A percentile compares a stretch with the other conserved stretches of the same genome.
Evolutionary conservation across 2,888 invertebrate species (phyloP).

Genomic region (Phlogophora meticulosa): DNA sequence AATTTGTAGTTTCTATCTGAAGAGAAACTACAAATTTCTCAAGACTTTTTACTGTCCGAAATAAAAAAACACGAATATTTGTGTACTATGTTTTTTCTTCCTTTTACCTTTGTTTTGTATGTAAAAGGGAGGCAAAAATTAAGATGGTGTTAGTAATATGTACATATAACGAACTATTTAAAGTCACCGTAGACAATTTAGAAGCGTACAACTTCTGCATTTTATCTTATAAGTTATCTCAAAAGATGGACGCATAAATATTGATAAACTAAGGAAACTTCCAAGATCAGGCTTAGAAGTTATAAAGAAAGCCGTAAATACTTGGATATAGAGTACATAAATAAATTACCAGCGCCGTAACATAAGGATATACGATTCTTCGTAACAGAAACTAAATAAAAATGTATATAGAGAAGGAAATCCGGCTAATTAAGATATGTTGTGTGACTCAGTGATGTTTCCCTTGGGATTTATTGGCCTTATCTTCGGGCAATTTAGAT

Average conservation of each 20-base stretch:
- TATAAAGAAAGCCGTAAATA: constrained; percentile 24
- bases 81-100: too few relatives aligned
- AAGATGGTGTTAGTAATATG: too few relatives aligned
- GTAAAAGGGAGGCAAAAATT: too few relatives aligned
- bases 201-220: too few relatives aligned
- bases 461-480: constrained; percentile 52
- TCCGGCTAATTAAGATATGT: constrained; percentile 64
- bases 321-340: constrained; percentile 20
- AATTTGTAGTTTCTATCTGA: too few relatives aligned
- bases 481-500: constrained; percentile 55
- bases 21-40: too few relatives aligned
- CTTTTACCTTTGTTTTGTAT: too few relatives aligned
- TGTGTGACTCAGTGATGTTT: constrained; percentile 50
- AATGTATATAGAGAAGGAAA: constrained; percentile 36
- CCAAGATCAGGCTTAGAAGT: constrained; percentile 2
- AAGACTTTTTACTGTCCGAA: too few relatives aligned
- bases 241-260: constrained; percentile 10
- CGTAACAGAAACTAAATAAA: constrained; percentile 46
- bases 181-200: too few relatives aligned
- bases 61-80: too few relatives aligned
- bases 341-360: constrained; percentile 38
- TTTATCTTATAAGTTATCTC: too few relatives aligned
- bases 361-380: constrained; percentile 38
- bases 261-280: neutral
- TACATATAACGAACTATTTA: too few relatives aligned